Conservation (phyloP, 35 echinoderm and acorn worm species). For the Ophiothrix spiculata region DNA sequence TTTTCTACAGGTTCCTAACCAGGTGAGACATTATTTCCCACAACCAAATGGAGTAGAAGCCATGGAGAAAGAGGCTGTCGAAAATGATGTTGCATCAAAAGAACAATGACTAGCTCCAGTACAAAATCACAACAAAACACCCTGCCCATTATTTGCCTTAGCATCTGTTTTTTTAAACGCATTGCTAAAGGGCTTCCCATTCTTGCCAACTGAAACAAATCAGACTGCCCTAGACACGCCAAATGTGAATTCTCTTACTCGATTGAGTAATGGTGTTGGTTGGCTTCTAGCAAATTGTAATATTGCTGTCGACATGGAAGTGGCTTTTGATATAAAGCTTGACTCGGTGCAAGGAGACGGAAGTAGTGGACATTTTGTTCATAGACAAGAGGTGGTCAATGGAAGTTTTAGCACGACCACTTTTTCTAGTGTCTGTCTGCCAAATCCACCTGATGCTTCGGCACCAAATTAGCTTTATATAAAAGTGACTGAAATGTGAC, state of each 20-base stretch:
- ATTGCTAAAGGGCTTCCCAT: not conserved
- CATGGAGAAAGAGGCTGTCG: not conserved
- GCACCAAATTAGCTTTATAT: no score
- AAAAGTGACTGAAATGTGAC: no score
- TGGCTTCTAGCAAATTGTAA: not conserved
- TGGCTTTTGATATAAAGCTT: not conserved
- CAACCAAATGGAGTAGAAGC: not conserved
- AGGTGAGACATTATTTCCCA: slow-evolving; percentile 16
- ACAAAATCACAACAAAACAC: not conserved
- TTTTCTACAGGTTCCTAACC: slow-evolving; percentile 9
- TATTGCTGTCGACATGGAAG: not conserved
- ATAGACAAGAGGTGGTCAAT: not conserved
- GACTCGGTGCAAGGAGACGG: not conserved
- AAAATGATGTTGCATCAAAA: not conserved
- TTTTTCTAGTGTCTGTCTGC: not conserved
- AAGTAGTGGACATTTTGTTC: not conserved
- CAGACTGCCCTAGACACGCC: not conserved
- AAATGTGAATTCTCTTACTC: not conserved
- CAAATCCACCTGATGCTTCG: not conserved
- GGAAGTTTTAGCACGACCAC: not conserved
- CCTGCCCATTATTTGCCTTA: not conserved
- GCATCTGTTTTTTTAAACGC: not conserved
- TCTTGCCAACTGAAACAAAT: not conserved
- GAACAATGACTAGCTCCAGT: not conserved
- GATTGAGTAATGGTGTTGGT: not conserved